Evolutionary conservation across 2,797 vertebrate genomes (phyloP), one percentile per base, ranked within the genome.

Genomic region (Poecilia picta): DNA sequence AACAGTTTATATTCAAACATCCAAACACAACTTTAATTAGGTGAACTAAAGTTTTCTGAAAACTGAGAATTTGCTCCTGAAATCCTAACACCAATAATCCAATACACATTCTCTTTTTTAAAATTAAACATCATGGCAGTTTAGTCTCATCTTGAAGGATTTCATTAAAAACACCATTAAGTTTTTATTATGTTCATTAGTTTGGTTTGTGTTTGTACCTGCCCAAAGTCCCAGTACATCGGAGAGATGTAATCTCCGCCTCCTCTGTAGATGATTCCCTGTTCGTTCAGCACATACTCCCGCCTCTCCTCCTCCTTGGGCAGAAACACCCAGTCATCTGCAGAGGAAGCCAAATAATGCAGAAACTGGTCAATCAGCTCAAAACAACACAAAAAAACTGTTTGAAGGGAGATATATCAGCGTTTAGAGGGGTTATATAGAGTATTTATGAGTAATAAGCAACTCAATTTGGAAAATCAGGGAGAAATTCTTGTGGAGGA

Each of bases 261-360:
- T 77, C 97, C 97, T 75, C n/a, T 85, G 86, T 91, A 98, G 86
- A 98, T 90, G 43, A 95, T 20, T 57, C 97, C 97, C 0, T 95
- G 88, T 86, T 97, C 96, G 64, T 95, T 97, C 94, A 98, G 80
- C 76, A 98, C 85, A 20, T 97, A 98, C 79, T 98, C 98, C 25
- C 85, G 75, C 49, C 93, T 87, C 74, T 96, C 85, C 1, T 85
- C 78, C 47, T 96, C 95, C 0, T 94, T 90, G 3, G 77, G 2
- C 83, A 98, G 81, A 87, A 93, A 97, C 70, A 98, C 97, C 4
- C 74, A 78, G 76, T 98, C 97, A 3, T 92, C 98, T 98, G 45
- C 36, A 72, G 10, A 81, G 45, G 76, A 25, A n/a, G 36, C 5
- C 64, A 25, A 41, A 45, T n/a, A 11, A 70, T 2, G 15, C 66